Conservation (phyloP, 1,140 invertebrate genomes). For the Trichonephila clavipes region DNA sequence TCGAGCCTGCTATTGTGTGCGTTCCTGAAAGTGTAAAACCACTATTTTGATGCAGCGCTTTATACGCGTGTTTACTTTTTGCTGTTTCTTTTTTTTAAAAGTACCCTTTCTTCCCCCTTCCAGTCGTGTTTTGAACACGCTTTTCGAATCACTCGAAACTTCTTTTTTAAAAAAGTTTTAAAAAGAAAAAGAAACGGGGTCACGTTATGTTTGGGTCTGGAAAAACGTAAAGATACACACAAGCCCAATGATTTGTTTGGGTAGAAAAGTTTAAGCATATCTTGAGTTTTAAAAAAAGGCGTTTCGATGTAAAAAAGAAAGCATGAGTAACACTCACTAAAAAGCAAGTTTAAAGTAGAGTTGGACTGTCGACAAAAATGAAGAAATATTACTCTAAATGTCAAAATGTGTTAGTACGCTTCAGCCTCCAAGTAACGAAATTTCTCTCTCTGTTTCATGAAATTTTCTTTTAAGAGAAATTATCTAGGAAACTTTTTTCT, state of each 20-base stretch:
- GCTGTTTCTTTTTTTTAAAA: neutral
- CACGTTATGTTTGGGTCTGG: neutral
- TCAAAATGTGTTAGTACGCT: neutral
- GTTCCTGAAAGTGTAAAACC: neutral
- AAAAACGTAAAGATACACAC: neutral
- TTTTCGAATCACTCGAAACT: neutral
- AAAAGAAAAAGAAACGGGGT: neutral
- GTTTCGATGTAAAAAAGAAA: neutral
- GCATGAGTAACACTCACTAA: neutral
- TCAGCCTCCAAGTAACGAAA: too few relatives aligned
- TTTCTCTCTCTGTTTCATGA: too few relatives aligned
- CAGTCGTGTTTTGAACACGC: neutral
- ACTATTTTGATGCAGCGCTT: neutral
- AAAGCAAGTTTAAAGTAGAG: neutral
- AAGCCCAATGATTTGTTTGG: neutral
- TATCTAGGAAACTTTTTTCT: too few relatives aligned
- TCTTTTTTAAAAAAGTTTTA: neutral
- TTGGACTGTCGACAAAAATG: neutral
- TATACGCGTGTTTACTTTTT: slow-evolving; percentile 12
- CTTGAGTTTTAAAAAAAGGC: neutral
- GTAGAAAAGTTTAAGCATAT: neutral
- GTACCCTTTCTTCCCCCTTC: neutral
- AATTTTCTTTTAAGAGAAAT: too few relatives aligned
- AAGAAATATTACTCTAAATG: neutral
- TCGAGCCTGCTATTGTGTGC: neutral